These are phyloP conservation scores for Pelodytes ibericus DNA, from an alignment of 2,797 vertebrate species.

Conservation along the genomic window DNA sequence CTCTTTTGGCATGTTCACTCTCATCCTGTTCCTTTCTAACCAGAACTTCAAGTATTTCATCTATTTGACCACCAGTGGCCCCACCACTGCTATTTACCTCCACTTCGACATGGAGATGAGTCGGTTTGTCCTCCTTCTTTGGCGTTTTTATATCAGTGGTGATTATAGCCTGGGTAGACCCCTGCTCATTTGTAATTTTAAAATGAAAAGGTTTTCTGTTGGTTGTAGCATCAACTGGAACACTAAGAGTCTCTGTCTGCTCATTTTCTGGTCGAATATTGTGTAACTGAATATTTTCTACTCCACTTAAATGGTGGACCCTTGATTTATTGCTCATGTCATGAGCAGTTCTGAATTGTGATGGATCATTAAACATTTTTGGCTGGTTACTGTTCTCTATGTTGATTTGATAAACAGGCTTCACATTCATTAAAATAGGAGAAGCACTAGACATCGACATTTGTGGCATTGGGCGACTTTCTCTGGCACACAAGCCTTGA, in stretches of 20 bases:
- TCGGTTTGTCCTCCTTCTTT: slow-evolving; percentile 52
- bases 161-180: not conserved
- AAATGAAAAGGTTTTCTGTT: slow-evolving; percentile 51
- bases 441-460: slow-evolving; percentile 32
- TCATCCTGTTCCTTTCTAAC: slow-evolving; percentile 58
- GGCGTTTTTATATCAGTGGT: slow-evolving; percentile 54
- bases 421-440: slow-evolving; percentile 54
- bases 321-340: not conserved
- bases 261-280: slow-evolving; percentile 23
- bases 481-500: too few species aligned
- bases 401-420: slow-evolving; percentile 76
- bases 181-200: slow-evolving; percentile 41
- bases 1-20: slow-evolving; percentile 16
- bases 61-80: not conserved
- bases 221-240: not conserved
- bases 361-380: slow-evolving; percentile 48
- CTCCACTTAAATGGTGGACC: not conserved
- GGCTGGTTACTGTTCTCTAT: slow-evolving; percentile 64
- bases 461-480: slow-evolving; percentile 55
- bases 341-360: slow-evolving; percentile 15
- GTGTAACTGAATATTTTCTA: not conserved
- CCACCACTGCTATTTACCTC: slow-evolving; percentile 37
- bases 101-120: slow-evolving; percentile 57
- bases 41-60: not conserved
- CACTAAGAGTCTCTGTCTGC: slow-evolving; percentile 38